Conservation (phyloP, 1,140 invertebrate genomes). For the Lordiphosa mommai region DNA sequence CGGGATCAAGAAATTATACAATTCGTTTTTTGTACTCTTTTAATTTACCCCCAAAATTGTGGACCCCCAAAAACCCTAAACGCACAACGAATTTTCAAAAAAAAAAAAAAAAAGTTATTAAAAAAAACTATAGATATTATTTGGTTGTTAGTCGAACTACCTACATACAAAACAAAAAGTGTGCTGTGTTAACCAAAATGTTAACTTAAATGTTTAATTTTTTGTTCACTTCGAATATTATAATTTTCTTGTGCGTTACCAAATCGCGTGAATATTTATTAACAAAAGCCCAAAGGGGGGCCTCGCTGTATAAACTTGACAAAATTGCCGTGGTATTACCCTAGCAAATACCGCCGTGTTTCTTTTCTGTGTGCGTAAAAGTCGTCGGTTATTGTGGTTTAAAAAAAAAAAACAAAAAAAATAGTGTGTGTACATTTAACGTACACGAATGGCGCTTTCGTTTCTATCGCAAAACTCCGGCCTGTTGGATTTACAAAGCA, state of each 20-base stretch:
- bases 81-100: slow-evolving; percentile 54
- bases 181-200: slow-evolving; percentile 58
- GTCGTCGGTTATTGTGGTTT: slow-evolving; percentile 1
- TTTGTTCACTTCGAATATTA: slow-evolving; percentile 29
- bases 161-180: slow-evolving; percentile 10
- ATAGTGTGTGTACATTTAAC: slow-evolving; percentile 20
- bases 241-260: too few species aligned
- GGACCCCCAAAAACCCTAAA: slow-evolving; percentile 25
- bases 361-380: background rate
- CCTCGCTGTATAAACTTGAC: slow-evolving; percentile 23
- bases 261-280: background rate
- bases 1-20: slow-evolving; percentile 90
- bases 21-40: slow-evolving; percentile 91
- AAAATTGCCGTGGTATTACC: slow-evolving; percentile 41
- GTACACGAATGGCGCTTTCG: slow-evolving; percentile 77
- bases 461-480: slow-evolving; percentile 72
- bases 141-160: slow-evolving; percentile 72
- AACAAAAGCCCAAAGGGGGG: slow-evolving; percentile 23
- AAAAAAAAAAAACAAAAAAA: slow-evolving; percentile 17
- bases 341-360: slow-evolving; percentile 25
- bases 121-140: slow-evolving; percentile 67
- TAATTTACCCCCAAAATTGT: slow-evolving; percentile 80
- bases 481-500: slow-evolving; percentile 77
- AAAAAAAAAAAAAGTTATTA: slow-evolving; percentile 25
- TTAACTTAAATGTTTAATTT: slow-evolving; percentile 34